These are phyloP conservation scores for Lichenostomus cassidix DNA, from an alignment of 2,113 vertebrate genomes.

Conservation along the genomic window DNA sequence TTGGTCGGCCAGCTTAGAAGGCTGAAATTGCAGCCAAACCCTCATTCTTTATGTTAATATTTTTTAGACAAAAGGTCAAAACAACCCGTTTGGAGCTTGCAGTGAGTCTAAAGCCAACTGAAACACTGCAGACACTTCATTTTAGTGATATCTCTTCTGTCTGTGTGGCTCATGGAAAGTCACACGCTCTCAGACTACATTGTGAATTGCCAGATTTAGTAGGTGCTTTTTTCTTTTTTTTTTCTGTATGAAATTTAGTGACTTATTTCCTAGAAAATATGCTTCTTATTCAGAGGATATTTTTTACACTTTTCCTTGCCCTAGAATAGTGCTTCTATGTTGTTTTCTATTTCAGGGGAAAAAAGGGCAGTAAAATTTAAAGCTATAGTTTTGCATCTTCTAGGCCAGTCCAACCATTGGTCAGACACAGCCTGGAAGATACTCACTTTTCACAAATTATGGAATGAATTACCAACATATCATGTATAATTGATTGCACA, in stretches of 20 bases:
- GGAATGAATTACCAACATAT: background rate
- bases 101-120: background rate
- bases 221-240: background rate
- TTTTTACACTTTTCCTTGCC: background rate
- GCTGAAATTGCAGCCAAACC: constrained; percentile 7
- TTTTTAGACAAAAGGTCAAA: constrained; percentile 21
- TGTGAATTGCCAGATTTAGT: background rate
- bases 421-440: background rate
- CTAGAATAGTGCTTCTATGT: background rate
- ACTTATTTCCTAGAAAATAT: background rate
- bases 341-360: background rate
- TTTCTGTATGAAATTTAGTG: background rate
- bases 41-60: background rate
- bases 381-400: background rate
- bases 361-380: background rate
- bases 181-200: background rate
- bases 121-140: background rate
- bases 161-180: background rate
- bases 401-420: background rate
- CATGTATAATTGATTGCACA: background rate
- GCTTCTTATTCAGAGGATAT: background rate
- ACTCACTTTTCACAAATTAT: background rate
- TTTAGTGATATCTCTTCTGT: background rate
- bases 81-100: background rate
- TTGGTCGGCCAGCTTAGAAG: background rate